Percentiles rank a stretch among this genome's conserved stretches.
Evolutionary conservation across 2,113 vertebrate genomes (phyloP).

Genomic region (Notiomystis cincta): DNA sequence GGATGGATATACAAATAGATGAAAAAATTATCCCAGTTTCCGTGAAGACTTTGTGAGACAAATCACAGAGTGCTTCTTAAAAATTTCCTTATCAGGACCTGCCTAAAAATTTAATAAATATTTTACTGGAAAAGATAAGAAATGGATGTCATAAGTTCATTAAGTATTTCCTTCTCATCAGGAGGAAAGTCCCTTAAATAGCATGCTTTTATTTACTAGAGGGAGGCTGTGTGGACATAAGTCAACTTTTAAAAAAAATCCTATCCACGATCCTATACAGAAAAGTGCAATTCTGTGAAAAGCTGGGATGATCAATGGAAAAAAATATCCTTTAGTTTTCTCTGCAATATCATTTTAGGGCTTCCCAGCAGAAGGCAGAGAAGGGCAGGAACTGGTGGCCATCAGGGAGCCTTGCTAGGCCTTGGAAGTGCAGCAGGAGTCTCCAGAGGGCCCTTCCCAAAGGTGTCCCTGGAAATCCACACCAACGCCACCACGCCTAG

Average conservation of each 20-base stretch:
- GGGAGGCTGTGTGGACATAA: not conserved
- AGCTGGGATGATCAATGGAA: not conserved
- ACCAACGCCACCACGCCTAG: accelerated
- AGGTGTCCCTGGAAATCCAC: not conserved
- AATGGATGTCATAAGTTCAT: not conserved
- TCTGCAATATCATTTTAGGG: not conserved
- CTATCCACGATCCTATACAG: accelerated
- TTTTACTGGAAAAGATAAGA: not conserved
- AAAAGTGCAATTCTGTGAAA: not conserved
- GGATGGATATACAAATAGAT: not conserved
- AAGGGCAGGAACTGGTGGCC: not conserved
- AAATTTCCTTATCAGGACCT: not conserved
- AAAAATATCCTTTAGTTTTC: not conserved
- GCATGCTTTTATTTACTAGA: not conserved
- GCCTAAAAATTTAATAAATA: not conserved
- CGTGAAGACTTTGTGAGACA: not conserved
- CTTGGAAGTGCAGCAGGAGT: not conserved
- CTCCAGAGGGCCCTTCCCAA: not conserved
- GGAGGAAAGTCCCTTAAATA: not conserved
- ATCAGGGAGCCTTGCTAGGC: not conserved
- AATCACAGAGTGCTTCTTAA: not conserved
- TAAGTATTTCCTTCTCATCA: not conserved
- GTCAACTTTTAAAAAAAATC: not conserved
- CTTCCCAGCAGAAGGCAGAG: not conserved
- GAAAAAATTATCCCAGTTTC: not conserved